A percentile compares a stretch with the other conserved stretches of the same genome.
Conservation (phyloP, 2,113 vertebrate genomes). For the Motacilla tschutschensis region DNA sequence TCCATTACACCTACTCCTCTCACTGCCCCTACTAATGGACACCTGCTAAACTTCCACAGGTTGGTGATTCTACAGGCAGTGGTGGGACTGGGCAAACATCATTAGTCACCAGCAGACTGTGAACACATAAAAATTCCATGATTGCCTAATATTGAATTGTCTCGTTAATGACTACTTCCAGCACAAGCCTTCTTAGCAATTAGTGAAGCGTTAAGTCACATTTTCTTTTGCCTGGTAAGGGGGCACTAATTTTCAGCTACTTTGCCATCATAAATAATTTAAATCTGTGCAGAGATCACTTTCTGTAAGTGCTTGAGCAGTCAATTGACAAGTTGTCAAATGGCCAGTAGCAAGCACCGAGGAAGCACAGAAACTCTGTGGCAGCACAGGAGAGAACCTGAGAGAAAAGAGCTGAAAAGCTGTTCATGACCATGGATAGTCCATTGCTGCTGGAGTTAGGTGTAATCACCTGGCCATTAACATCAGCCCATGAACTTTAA, state of each 20-base stretch:
- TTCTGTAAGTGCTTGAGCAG: conserved; percentile 43
- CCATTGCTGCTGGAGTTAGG: not conserved
- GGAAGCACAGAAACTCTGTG: not conserved
- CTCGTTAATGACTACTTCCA: conserved; percentile 23
- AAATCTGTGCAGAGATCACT: conserved; percentile 3
- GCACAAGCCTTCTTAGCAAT: conserved; percentile 12
- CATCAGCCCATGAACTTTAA: not conserved
- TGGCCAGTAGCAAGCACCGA: not conserved
- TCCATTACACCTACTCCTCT: not conserved
- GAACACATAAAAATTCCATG: not conserved
- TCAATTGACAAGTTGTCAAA: conserved; percentile 35
- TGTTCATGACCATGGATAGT: not conserved
- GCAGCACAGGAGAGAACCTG: not conserved
- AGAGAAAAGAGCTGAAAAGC: not conserved
- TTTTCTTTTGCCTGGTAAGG: conserved; percentile 19
- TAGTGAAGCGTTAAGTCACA: conserved; percentile 20
- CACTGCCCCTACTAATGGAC: not conserved
- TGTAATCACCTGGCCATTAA: not conserved
- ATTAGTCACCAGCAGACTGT: conserved; percentile 12
- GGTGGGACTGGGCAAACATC: not conserved
- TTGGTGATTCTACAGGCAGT: not conserved
- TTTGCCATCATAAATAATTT: conserved; percentile 56
- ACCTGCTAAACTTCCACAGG: not conserved
- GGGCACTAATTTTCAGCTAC: conserved; percentile 44
- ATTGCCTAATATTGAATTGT: not conserved